These are phyloP conservation scores for Mionectes olivaceus DNA, from an alignment of 2,797 vertebrate genomes.

Conservation along the genomic window DNA sequence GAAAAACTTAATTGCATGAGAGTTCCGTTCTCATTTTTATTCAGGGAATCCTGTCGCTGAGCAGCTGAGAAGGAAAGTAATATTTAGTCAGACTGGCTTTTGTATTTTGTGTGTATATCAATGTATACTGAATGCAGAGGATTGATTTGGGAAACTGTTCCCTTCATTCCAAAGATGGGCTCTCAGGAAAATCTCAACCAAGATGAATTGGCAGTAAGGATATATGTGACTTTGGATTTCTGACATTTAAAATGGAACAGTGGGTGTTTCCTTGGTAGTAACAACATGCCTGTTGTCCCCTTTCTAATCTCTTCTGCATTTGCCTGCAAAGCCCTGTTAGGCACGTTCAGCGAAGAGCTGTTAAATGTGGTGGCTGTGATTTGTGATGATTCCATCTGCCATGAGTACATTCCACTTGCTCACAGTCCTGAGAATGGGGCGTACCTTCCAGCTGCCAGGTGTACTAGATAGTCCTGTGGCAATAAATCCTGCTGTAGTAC, in stretches of 20 bases:
- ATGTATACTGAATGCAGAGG: neutral
- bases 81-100: neutral
- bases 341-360: neutral
- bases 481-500: neutral
- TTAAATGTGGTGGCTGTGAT: neutral
- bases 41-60: neutral
- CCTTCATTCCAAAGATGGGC: neutral
- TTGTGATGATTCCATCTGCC: neutral
- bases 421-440: neutral
- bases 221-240: accelerated
- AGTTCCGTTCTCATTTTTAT: neutral
- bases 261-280: neutral
- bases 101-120: neutral
- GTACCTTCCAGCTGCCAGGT: neutral
- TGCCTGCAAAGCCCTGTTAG: neutral
- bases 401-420: accelerated
- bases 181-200: neutral
- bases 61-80: neutral
- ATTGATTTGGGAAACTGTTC: neutral
- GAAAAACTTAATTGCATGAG: neutral
- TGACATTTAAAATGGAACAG: neutral
- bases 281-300: neutral
- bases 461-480: neutral
- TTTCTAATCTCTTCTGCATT: neutral
- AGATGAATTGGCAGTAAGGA: neutral